Percentiles rank a stretch among this genome's conserved stretches.
These are phyloP conservation scores for Sebastes melanostomus DNA, from an alignment of 2,797 vertebrate genomes.

Conservation along the genomic window DNA sequence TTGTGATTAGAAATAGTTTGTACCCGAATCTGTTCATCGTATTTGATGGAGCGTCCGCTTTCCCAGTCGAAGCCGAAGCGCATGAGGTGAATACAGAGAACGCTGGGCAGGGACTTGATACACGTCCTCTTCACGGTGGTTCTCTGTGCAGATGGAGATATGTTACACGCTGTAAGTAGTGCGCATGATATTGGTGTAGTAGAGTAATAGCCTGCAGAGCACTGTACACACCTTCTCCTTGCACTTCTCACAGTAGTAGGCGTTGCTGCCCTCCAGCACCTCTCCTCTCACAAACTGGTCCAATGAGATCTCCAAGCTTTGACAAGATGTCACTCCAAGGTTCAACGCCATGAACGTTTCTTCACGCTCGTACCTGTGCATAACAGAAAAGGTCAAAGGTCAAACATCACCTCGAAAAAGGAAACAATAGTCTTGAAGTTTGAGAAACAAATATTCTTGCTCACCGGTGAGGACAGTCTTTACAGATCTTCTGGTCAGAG, in stretches of 20 bases:
- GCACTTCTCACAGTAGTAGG: conserved; percentile 99
- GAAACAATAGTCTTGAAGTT: not conserved
- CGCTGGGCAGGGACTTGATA: conserved; percentile 94
- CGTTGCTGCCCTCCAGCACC: conserved; percentile 97
- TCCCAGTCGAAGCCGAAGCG: conserved; percentile 99
- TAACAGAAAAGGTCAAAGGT: not conserved
- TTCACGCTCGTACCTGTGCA: conserved; percentile 92
- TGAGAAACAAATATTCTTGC: not conserved
- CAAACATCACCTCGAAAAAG: not conserved
- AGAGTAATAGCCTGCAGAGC: not conserved
- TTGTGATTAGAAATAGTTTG: not conserved
- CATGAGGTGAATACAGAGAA: conserved; percentile 98
- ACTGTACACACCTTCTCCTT: conserved; percentile 93
- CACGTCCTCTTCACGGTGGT: conserved; percentile 98
- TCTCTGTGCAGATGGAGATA: conserved; percentile 80
- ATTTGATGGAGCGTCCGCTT: conserved; percentile 98
- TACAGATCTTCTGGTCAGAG: conserved; percentile 99
- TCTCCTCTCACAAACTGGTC: conserved; percentile 99
- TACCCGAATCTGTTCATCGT: conserved; percentile 98
- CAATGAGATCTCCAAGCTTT: conserved; percentile 97
- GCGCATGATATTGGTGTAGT: not conserved
- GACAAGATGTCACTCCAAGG: conserved; percentile 97
- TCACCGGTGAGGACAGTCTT: conserved; percentile 98
- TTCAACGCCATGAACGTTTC: conserved; percentile 99
- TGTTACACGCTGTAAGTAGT: not conserved